These are phyloP conservation scores for Desmophyllum pertusum DNA, from an alignment of 92 coral and sea anemone species.

Conservation along the genomic window DNA sequence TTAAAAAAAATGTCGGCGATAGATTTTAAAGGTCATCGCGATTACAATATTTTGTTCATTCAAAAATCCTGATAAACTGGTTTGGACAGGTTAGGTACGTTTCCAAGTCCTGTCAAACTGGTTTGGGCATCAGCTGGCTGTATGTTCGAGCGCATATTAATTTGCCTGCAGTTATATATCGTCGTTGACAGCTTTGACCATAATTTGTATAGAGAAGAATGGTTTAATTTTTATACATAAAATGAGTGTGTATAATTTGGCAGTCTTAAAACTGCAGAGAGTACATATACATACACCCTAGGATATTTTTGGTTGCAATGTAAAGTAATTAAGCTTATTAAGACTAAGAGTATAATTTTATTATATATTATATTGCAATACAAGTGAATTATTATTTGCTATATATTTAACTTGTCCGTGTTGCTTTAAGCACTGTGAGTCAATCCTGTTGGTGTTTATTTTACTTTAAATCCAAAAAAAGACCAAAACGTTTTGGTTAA, in stretches of 20 bases:
- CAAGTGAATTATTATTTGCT: not conserved
- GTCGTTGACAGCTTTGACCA: not conserved
- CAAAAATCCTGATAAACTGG: constrained; percentile 5
- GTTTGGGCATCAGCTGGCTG: constrained; percentile 45
- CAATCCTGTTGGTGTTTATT: not conserved
- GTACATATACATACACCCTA: not conserved
- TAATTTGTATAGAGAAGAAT: constrained; percentile 11
- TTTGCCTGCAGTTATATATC: not conserved
- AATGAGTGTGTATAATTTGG: constrained; percentile 1
- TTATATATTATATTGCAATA: not conserved
- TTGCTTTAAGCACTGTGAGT: not conserved
- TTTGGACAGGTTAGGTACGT: not conserved
- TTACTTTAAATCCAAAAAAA: not conserved
- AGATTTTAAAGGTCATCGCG: not conserved
- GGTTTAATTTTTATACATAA: constrained; percentile 16
- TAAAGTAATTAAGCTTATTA: not conserved
- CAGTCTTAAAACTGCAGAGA: not conserved
- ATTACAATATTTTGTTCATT: not conserved
- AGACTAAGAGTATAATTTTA: constrained; percentile 20
- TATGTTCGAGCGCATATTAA: constrained; percentile 11
- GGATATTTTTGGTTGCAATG: constrained; percentile 31
- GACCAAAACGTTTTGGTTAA: not conserved
- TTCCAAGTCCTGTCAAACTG: constrained; percentile 17
- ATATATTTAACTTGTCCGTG: not conserved
- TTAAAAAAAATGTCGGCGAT: not conserved